These are phyloP conservation scores for Catagonus wagneri DNA, from an alignment of 2,113 vertebrate genomes.

Conservation along the genomic window DNA sequence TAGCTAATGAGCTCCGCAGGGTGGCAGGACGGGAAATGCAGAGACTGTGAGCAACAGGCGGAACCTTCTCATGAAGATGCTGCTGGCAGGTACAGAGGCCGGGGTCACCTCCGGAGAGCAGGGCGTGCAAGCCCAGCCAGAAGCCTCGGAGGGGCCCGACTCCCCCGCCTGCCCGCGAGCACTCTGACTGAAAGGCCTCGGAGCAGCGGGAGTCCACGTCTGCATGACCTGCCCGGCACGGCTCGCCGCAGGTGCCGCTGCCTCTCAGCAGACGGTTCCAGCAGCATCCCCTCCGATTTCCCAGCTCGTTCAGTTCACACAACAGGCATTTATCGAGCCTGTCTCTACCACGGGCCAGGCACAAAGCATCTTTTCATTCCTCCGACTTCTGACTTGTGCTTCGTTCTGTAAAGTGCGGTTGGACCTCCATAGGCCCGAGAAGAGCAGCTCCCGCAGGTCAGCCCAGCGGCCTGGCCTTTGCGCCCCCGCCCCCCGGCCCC, in stretches of 20 bases:
- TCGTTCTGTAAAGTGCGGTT: neutral
- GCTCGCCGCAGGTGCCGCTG: neutral
- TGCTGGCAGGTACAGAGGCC: neutral
- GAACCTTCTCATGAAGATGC: neutral
- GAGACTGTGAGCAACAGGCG: neutral
- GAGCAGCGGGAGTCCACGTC: neutral
- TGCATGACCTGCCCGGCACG: neutral
- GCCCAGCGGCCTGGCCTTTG: neutral
- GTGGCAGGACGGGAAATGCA: neutral
- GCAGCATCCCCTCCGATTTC: neutral
- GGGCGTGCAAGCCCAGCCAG: neutral
- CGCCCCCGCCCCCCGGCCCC: neutral
- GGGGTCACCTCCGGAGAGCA: neutral
- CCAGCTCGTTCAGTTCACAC: neutral
- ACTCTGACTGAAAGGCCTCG: neutral
- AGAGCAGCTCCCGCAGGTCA: neutral
- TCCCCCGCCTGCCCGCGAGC: neutral
- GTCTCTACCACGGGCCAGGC: neutral
- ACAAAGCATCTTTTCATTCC: neutral
- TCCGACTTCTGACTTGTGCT: neutral
- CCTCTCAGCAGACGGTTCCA: neutral
- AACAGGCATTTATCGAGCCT: neutral
- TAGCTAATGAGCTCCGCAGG: slow-evolving; percentile 22
- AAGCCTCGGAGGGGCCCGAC: neutral
- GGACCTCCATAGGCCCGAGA: neutral